Evolutionary conservation across 2,888 invertebrate species (phyloP).

Genomic region (Sipha maydis): DNA sequence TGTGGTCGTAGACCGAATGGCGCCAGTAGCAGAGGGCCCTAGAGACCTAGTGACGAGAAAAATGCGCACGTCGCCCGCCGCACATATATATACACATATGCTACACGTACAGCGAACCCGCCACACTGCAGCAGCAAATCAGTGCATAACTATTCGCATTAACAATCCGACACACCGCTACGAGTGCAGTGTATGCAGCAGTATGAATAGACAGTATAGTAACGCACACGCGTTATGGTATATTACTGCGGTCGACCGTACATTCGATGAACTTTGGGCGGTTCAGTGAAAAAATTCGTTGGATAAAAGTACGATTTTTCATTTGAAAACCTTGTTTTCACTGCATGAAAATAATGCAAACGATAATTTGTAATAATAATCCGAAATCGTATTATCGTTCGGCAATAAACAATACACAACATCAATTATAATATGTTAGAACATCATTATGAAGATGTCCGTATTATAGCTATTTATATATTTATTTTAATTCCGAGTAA

Average conservation of each 20-base stretch:
- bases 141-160: background rate
- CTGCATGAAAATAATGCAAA: too few relatives aligned
- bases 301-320: too few relatives aligned
- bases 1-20: slow-evolving; percentile 53
- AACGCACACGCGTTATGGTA: background rate
- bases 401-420: too few relatives aligned
- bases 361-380: background rate
- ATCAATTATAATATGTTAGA: too few relatives aligned
- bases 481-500: too few relatives aligned
- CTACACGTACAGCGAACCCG: background rate
- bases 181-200: background rate
- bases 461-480: too few relatives aligned
- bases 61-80: background rate
- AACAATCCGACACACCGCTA: background rate
- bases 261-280: too few relatives aligned
- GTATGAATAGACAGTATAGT: background rate
- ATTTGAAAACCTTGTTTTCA: too few relatives aligned
- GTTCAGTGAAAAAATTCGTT: too few relatives aligned
- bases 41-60: slow-evolving; percentile 36
- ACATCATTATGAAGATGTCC: too few relatives aligned
- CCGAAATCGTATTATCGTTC: background rate
- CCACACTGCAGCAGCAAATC: background rate
- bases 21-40: background rate
- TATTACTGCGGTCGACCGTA: too few relatives aligned
- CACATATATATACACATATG: background rate